Base-by-base conservation (phyloP, 2,113 vertebrate species). In the Acanthisitta chloris region DNA sequence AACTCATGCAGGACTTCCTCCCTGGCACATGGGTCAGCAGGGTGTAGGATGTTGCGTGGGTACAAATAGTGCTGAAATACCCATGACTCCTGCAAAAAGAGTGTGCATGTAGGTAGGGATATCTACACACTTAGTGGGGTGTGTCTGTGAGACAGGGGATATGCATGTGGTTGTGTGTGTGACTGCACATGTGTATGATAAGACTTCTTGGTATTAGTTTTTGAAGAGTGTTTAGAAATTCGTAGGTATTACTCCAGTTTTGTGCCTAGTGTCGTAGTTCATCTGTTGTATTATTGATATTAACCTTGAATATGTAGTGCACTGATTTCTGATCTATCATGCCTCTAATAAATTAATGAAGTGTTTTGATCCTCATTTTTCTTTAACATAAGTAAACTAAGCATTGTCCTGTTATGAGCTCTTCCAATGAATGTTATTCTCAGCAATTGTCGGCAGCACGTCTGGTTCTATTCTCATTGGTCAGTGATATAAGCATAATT, bases 21-120 rank as follows among this genome's bases (percentile, higher is more conserved):
- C 2, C 6, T n/a, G 13, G 13, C 6, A 26, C 2, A 1, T 28
- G 8, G 5, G 14, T 33, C 40, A 51, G 18, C 9, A 8, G 3
- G 3, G 6, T 28, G 14, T 20, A 36, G 8, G 13, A 10, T 18
- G 3, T 10, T 51, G 34, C 3, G 3, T 10, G n/a, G 4, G 2
- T 38, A 26, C 13, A 42, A 24, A 26, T 13, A 65, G 20, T 23
- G n/a, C 6, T 45, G 9, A 9, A 28, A 7, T 11, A 67, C 6
- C 4, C 7, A 13, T 18, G 21, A 24, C 21, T 90, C 15, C 12
- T 11, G 16, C 28, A 28, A 15, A 31, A 72, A 61, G 10, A 4
- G 6, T 29, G 8, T 23, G 13, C 11, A 21, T 18, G 21, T 24
- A 64, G 10, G 18, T 14, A 67, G 8, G 16, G 19, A 4, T 73